Conservation (phyloP, 2,797 vertebrate species). For the Acrocephalus scirpaceus region DNA sequence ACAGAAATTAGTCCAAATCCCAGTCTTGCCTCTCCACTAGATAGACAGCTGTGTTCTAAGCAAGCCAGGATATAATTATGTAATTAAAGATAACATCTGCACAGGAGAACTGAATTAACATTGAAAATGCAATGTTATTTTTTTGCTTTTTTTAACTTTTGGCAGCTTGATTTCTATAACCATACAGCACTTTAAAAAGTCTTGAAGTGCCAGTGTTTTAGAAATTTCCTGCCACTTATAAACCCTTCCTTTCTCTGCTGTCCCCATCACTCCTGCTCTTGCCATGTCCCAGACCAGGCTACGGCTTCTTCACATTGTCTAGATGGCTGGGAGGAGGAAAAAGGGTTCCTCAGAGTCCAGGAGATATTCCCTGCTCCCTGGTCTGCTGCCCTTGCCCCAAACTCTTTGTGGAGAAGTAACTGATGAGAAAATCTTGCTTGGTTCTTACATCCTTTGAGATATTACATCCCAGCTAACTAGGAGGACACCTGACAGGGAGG, state of each 20-base stretch:
- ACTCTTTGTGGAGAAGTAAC: not conserved
- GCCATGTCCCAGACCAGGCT: not conserved
- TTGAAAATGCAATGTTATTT: not conserved
- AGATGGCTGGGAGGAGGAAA: not conserved
- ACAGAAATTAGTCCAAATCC: constrained; percentile 17
- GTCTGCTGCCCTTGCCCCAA: not conserved
- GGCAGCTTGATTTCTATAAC: not conserved
- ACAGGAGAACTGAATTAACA: not conserved
- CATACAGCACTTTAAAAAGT: not conserved
- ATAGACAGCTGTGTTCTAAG: constrained; percentile 20
- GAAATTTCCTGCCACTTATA: not conserved
- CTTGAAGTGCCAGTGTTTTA: not conserved
- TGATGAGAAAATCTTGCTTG: not conserved
- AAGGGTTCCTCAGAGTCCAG: not conserved
- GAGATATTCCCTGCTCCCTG: not conserved
- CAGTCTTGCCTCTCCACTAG: not conserved
- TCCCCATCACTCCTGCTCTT: not conserved
- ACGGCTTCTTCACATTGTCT: not conserved
- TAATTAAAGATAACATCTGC: constrained; percentile 49
- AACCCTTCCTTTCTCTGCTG: not conserved
- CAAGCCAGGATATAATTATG: constrained; percentile 26
- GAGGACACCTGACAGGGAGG: not conserved
- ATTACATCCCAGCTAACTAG: not conserved
- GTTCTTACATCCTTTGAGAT: not conserved
- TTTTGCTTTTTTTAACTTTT: not conserved